Evolutionary conservation across 1,140 invertebrate genomes (phyloP), one percentile per base, ranked within the genome.

Genomic region (Pseudachorutes palmiensis): DNA sequence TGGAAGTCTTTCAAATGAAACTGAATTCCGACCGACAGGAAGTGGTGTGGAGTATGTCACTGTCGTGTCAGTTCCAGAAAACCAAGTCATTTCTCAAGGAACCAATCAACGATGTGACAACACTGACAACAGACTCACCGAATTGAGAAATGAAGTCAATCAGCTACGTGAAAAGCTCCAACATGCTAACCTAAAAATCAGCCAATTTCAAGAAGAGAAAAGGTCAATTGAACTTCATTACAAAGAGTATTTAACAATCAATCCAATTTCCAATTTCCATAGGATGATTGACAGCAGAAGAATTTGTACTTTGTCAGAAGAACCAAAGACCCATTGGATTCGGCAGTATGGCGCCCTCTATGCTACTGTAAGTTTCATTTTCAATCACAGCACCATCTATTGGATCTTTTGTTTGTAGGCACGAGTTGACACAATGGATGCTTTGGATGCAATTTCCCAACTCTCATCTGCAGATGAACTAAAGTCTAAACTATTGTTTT

Each of bases 401-500:
- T n/a, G n/a, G n/a, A n/a, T n/a, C n/a, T 16, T 55, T 24, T 55
- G 12, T 26, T 14, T 16, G 5, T 86, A 88, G 74, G 88, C 87
- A n/a, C 82, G 92, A 65, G 85, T 91, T 19, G 88, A 93, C 70
- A 87, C 90, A 1, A 79, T 96, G 70, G 90, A 94, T 75, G 87
- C 91, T 12, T 80, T 96, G 48, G 87, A 92, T 74, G 81, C 83
- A 0, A 79, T 95, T 14, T 83, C 86, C 9, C 85, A 90, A 59
- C 81, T 97, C 12, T 82, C 84, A 57, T 85, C 90, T 63, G 88
- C 89, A 0, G 85, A 88, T 64, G 90, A 94, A 75, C 82, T 96
- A 28, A 96, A 96, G 80, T 87, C 87, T 48, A 97, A 96, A 82
- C 90, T 97, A 66, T 83, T 97, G 41, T 96, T 95, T 78, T 96